Percentiles rank a stretch among this genome's conserved stretches.
These are phyloP conservation scores for Caranx ignobilis DNA, from an alignment of 2,113 vertebrate genomes.

Conservation along the genomic window DNA sequence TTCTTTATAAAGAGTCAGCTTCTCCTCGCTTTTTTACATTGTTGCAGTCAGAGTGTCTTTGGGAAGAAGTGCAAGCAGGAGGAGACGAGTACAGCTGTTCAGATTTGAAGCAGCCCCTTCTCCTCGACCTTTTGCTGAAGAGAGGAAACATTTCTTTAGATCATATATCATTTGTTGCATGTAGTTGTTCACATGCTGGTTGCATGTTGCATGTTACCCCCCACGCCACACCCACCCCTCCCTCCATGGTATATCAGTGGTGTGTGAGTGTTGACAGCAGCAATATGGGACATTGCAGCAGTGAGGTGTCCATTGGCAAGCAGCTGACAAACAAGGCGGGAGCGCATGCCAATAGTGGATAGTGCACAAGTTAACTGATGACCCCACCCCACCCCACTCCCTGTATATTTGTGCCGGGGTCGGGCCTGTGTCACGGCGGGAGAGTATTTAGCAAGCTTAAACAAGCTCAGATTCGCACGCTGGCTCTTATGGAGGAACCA, in stretches of 20 bases:
- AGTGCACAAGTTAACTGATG: constrained; percentile 76
- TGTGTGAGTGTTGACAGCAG: constrained; percentile 75
- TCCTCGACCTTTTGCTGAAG: constrained; percentile 51
- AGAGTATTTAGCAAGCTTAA: constrained; percentile 80
- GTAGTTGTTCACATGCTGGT: constrained; percentile 35
- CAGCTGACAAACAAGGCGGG: constrained; percentile 78
- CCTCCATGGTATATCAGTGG: constrained; percentile 33
- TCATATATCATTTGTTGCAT: constrained; percentile 53
- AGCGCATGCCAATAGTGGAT: constrained; percentile 69
- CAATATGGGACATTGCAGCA: constrained; percentile 64
- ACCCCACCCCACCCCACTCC: constrained; percentile 72
- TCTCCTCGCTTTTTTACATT: constrained; percentile 72
- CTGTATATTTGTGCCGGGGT: constrained; percentile 68
- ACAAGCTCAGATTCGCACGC: constrained; percentile 73
- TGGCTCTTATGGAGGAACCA: constrained; percentile 50
- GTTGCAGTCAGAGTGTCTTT: constrained; percentile 73
- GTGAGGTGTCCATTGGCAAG: constrained; percentile 72
- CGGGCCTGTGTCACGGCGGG: constrained; percentile 64
- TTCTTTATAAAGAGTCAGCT: constrained; percentile 81
- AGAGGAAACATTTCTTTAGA: constrained; percentile 41
- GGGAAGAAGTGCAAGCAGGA: constrained; percentile 45
- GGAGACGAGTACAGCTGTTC: constrained; percentile 52
- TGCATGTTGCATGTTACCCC: background rate
- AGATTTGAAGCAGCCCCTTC: constrained; percentile 36
- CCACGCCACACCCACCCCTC: background rate